Percentiles rank a stretch among this genome's conserved stretches.
phyloP scores from a whole-genome alignment of 1,140 invertebrate genomes.

The Temnothorax longispinosus region DNA sequence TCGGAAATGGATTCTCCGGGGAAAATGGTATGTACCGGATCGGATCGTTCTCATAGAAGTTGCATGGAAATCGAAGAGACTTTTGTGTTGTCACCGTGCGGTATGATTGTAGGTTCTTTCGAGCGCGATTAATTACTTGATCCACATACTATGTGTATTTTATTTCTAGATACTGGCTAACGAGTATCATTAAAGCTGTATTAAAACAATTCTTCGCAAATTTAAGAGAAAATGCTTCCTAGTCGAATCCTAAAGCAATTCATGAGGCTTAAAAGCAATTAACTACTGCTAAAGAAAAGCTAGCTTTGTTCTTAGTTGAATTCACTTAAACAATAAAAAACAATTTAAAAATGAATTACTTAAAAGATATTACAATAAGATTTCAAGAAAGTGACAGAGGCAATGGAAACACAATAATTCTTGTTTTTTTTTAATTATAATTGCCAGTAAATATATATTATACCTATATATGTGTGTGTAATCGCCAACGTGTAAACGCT shows the following conservation, averaged over 20 bases:
- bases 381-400: too few relatives aligned
- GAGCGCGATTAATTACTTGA: conserved; percentile 2
- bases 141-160: background rate
- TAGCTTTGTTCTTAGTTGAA: too few relatives aligned
- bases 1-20: conserved; percentile 44
- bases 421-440: too few relatives aligned
- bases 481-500: background rate
- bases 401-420: too few relatives aligned
- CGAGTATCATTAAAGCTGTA: background rate
- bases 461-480: too few relatives aligned
- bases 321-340: background rate
- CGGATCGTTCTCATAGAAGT: conserved; percentile 22
- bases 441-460: too few relatives aligned
- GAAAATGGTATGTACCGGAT: conserved; percentile 26
- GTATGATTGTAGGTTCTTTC: background rate
- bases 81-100: background rate
- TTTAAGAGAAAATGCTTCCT: background rate
- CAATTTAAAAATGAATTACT: background rate
- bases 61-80: background rate
- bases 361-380: background rate
- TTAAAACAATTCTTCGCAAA: background rate
- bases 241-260: background rate
- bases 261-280: background rate
- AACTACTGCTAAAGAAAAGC: background rate
- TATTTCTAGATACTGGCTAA: background rate